Conservation (phyloP, 1,140 invertebrate genomes). For the Drosophila saltans region DNA sequence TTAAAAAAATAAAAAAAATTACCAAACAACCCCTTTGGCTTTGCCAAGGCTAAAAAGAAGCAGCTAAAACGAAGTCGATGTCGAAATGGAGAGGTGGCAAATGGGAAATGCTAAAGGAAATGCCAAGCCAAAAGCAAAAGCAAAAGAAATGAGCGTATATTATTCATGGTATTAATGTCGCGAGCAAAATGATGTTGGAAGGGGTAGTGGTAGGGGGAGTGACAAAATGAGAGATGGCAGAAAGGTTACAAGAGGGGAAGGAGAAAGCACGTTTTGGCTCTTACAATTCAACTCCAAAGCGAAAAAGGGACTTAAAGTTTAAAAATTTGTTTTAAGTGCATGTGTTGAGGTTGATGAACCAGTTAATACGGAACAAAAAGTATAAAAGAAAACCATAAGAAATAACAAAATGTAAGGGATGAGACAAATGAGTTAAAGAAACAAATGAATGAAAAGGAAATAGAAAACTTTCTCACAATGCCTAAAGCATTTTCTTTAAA, state of each 20-base stretch:
- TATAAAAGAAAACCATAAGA: neutral
- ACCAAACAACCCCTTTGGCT: slow-evolving; percentile 77
- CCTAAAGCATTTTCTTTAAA: too few species aligned
- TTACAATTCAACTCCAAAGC: neutral
- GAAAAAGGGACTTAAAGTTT: slow-evolving; percentile 44
- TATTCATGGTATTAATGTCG: slow-evolving; percentile 80
- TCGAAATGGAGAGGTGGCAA: slow-evolving; percentile 16
- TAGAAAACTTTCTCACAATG: neutral
- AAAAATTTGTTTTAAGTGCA: slow-evolving; percentile 37
- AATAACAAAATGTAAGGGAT: neutral
- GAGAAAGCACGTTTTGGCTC: slow-evolving; percentile 19
- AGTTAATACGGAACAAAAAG: slow-evolving; percentile 17
- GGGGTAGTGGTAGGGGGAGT: neutral
- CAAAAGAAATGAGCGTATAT: slow-evolving; percentile 77
- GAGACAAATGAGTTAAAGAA: too few species aligned
- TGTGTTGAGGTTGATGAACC: slow-evolving; percentile 60
- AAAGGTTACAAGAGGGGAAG: neutral
- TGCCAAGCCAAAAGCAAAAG: slow-evolving; percentile 46
- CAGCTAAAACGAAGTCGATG: slow-evolving; percentile 13
- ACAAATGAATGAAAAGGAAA: neutral
- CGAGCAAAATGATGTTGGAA: slow-evolving; percentile 20
- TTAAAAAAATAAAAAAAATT: slow-evolving; percentile 65
- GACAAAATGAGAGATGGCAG: neutral
- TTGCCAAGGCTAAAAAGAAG: slow-evolving; percentile 40
- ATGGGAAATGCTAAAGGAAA: slow-evolving; percentile 16